These are phyloP conservation scores for Rutpela maculata DNA, from an alignment of 2,888 invertebrate genomes.

Conservation along the genomic window DNA sequence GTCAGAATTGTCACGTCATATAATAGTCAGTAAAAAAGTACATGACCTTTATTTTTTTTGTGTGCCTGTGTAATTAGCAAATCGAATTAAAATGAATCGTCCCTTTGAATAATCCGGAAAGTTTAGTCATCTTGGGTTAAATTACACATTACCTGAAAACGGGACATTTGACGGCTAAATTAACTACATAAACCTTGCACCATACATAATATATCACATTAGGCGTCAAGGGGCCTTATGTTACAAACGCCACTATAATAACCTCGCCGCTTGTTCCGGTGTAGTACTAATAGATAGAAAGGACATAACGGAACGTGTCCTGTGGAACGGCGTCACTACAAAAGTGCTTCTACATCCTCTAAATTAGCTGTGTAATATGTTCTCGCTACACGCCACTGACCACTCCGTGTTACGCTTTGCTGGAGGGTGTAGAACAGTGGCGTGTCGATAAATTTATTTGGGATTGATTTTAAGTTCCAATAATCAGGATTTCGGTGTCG, in stretches of 20 bases:
- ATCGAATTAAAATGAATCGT: not conserved
- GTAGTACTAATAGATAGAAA: slow-evolving; percentile 47
- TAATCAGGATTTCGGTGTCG: no score
- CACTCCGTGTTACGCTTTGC: slow-evolving; percentile 54
- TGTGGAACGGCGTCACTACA: slow-evolving; percentile 21
- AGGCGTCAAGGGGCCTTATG: slow-evolving; percentile 16
- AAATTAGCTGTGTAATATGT: slow-evolving; percentile 61
- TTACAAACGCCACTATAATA: slow-evolving; percentile 34
- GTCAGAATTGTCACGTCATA: no score
- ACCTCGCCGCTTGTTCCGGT: slow-evolving; percentile 40
- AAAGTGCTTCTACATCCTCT: slow-evolving; percentile 41
- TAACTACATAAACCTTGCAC: slow-evolving; percentile 17
- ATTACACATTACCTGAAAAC: slow-evolving; percentile 1
- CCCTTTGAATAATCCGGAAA: not conserved
- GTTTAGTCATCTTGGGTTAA: not conserved
- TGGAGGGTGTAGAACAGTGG: slow-evolving; percentile 39
- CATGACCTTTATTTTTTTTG: no score
- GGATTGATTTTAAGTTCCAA: not conserved
- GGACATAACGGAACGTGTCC: slow-evolving; percentile 59
- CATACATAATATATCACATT: slow-evolving; percentile 20
- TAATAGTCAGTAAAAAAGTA: no score
- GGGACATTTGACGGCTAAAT: slow-evolving; percentile 17
- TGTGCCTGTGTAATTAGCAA: no score
- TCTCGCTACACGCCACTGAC: slow-evolving; percentile 63
- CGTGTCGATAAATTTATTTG: slow-evolving; percentile 19